Evolutionary conservation across 2,888 invertebrate species (phyloP).

Genomic region (Syritta pipiens): DNA sequence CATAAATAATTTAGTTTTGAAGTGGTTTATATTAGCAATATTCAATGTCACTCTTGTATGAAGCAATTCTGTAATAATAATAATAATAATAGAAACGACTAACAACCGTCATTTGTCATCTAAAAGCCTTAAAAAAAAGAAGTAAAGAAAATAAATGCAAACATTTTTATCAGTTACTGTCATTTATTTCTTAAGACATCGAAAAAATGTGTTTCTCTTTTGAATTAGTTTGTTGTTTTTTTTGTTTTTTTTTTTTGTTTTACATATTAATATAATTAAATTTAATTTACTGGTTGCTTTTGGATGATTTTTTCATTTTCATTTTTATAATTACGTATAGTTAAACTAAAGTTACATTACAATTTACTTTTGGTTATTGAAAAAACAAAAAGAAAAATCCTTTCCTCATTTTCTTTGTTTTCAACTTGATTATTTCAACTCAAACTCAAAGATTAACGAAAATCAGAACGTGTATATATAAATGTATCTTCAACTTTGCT

Average conservation of each 20-base stretch:
- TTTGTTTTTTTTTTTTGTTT: constrained; percentile 52
- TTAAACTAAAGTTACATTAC: constrained; percentile 59
- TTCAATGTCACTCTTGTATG: too few relatives aligned
- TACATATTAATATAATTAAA: constrained; percentile 68
- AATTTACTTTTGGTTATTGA: constrained; percentile 22
- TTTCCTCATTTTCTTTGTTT: constrained; percentile 23
- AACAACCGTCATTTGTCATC: too few relatives aligned
- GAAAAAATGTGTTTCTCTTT: constrained; percentile 62
- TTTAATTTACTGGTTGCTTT: constrained; percentile 43
- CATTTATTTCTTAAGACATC: constrained; percentile 58
- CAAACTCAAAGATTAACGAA: constrained; percentile 18
- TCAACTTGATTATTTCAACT: constrained; percentile 17
- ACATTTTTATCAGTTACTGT: constrained; percentile 26
- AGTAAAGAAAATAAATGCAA: too few relatives aligned
- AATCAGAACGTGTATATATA: constrained; percentile 8
- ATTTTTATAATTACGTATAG: constrained; percentile 57
- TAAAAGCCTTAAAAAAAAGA: too few relatives aligned
- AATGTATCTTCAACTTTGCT: constrained; percentile 28
- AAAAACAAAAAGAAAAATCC: too few relatives aligned
- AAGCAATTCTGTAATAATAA: too few relatives aligned
- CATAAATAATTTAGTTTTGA: too few relatives aligned
- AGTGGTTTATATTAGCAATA: too few relatives aligned
- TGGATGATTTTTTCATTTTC: constrained; percentile 14
- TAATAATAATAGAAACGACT: too few relatives aligned
- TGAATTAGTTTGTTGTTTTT: constrained; percentile 35